phyloP scores from a whole-genome alignment of 2,113 vertebrate species.

The Cettia cetti region DNA sequence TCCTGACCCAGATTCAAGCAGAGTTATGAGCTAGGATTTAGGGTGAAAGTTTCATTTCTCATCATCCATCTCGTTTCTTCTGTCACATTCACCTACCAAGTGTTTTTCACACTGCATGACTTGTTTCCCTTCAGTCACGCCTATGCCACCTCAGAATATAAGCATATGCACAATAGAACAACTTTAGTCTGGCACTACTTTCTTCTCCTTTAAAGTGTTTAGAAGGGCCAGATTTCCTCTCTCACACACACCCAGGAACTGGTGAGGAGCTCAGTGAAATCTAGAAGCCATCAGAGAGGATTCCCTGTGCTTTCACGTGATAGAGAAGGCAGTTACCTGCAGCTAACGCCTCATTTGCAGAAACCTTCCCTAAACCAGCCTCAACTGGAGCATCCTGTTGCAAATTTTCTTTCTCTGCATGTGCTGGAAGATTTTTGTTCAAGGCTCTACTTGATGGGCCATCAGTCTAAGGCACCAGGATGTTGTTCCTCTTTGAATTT shows the following conservation, averaged over 20 bases:
- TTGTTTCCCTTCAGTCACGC: neutral
- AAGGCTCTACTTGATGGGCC: neutral
- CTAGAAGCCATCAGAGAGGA: neutral
- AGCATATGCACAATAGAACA: slow-evolving; percentile 32
- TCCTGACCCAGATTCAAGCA: neutral
- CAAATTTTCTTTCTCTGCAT: neutral
- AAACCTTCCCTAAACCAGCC: neutral
- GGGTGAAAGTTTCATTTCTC: neutral
- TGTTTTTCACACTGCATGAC: slow-evolving; percentile 8
- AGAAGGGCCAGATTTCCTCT: slow-evolving; percentile 18
- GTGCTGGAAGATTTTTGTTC: neutral
- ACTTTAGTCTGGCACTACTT: slow-evolving; percentile 2
- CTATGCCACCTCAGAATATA: neutral
- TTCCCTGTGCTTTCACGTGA: neutral
- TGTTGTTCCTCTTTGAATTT: neutral
- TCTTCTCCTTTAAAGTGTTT: neutral
- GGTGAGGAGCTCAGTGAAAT: neutral
- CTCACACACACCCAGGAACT: neutral
- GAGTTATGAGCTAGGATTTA: neutral
- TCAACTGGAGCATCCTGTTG: neutral
- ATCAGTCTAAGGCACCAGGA: neutral
- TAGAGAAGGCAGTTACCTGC: neutral
- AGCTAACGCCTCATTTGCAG: neutral
- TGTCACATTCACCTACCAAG: neutral
- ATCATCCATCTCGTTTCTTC: neutral